Evolutionary conservation across 92 coral and sea anemone genomes (phyloP).

Genomic region (Virgularia gustaviana): DNA sequence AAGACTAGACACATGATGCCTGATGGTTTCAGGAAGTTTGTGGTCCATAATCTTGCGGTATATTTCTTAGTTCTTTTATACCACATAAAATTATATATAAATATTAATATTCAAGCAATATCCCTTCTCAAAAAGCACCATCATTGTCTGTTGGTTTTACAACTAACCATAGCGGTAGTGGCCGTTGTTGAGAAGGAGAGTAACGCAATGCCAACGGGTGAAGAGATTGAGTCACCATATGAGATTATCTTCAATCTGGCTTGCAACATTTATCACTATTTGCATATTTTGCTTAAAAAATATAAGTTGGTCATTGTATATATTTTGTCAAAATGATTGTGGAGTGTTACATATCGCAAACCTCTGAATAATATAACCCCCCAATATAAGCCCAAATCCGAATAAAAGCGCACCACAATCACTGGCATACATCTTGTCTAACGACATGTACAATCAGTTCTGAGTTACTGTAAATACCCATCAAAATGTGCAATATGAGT

Average conservation of each 20-base stretch:
- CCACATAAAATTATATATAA: background rate
- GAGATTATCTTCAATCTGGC: constrained; percentile 83
- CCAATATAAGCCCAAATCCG: background rate
- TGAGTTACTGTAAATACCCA: too few species aligned
- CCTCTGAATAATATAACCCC: background rate
- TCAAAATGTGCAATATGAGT: too few species aligned
- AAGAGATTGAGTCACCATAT: constrained; percentile 74
- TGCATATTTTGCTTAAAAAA: background rate
- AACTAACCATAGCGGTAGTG: constrained; percentile 67
- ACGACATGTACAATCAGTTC: too few species aligned
- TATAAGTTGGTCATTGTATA: background rate
- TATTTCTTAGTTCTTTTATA: background rate
- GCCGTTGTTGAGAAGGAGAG: constrained; percentile 89
- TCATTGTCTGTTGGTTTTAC: background rate
- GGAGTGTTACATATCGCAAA: background rate
- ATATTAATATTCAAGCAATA: too few species aligned
- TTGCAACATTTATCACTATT: constrained; percentile 59
- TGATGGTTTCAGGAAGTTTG: constrained; percentile 91
- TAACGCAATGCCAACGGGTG: constrained; percentile 79
- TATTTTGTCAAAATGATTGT: background rate
- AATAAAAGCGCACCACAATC: too few species aligned
- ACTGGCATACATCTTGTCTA: too few species aligned
- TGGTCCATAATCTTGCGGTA: constrained; percentile 87
- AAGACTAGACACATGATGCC: constrained; percentile 92
- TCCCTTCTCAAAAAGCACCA: constrained; percentile 37